Evolutionary conservation across 2,888 invertebrate genomes (phyloP).

Genomic region (Acronicta aceris): DNA sequence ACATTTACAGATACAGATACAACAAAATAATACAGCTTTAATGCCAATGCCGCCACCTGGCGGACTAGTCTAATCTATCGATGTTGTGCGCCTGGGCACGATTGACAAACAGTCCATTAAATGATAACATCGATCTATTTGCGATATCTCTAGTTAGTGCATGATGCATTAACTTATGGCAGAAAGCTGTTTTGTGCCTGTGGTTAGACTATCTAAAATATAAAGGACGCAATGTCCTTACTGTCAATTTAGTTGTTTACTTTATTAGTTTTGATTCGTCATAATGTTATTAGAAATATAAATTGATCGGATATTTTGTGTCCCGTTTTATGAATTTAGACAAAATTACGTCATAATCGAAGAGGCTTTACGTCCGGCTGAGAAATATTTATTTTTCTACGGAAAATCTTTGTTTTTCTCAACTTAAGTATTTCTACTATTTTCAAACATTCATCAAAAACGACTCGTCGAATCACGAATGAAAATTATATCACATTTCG

Average conservation of each 20-base stretch:
- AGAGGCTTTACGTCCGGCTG: background rate
- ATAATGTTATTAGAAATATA: constrained; percentile 28
- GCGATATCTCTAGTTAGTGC: constrained; percentile 24
- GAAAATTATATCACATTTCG: no score
- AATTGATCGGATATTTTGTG: constrained; percentile 8
- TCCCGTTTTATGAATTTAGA: constrained; percentile 5
- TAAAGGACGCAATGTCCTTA: constrained; percentile 46
- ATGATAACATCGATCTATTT: constrained; percentile 48
- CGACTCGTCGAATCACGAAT: no score
- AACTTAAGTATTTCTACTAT: no score
- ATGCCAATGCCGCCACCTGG: constrained; percentile 27
- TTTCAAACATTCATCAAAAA: no score
- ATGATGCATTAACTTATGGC: constrained; percentile 22
- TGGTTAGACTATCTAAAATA: constrained; percentile 40
- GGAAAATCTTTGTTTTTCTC: background rate
- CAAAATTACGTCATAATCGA: constrained; percentile 11
- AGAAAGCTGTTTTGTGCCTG: background rate
- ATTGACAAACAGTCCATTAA: constrained; percentile 47
- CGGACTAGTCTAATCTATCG: constrained; percentile 25
- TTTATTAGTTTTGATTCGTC: constrained; percentile 39
- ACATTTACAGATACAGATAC: background rate
- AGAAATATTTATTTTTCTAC: background rate
- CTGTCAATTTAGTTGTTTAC: constrained; percentile 32
- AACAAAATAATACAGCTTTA: constrained; percentile 2
- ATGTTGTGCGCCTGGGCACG: constrained; percentile 21